Evolutionary conservation across 2,888 invertebrate species (phyloP), one percentile per base, ranked within the genome.

Genomic region (Chymomyza fuscimana): DNA sequence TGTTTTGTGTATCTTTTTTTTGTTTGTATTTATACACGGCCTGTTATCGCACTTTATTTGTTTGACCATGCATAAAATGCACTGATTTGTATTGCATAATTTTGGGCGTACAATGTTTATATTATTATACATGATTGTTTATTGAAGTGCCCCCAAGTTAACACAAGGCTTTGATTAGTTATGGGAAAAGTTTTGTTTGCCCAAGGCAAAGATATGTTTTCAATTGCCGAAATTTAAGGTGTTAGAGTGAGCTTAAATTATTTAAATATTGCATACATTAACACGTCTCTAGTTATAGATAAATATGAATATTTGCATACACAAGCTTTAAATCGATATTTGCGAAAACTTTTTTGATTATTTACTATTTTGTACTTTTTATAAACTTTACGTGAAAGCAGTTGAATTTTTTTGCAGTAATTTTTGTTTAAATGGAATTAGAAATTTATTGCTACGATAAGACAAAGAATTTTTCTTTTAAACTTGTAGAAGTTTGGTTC

Each of bases 31-130:
- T 69, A 36, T 63, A 50, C 19, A 16, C 7, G 59, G 40, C 10
- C 40, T 46, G 40, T 46, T 46, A 46, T 46, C 40, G 40, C 50
- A 54, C 40, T 61, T 36, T 29, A n/a, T 15, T 15, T 79, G 71
- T 80, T 84, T 80, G 70, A 70, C 72, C 82, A 85, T 73, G 80
- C 82, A 85, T 72, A 72, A 76, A 87, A 80, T 76, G 69, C 75
- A 72, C 87, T 80, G 83, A 85, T 82, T 79, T 82, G 62, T 62
- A 68, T 70, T 77, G 87, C 82, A 85, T 85, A 74, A 75, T 78
- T 83, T 80, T 66, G 52, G 74, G 65, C 50, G 46, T 67, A 61
- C 63, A 36, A 54, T 84, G 76, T 73, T 74, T 72, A 81, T 77
- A 83, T 46, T 46, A 12, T 46, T 46, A 4, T 75, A 69, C 65